Evolutionary conservation across 2,113 vertebrate species (phyloP), one percentile per base, ranked within the genome.

Genomic region (Cynopterus brachyotis): DNA sequence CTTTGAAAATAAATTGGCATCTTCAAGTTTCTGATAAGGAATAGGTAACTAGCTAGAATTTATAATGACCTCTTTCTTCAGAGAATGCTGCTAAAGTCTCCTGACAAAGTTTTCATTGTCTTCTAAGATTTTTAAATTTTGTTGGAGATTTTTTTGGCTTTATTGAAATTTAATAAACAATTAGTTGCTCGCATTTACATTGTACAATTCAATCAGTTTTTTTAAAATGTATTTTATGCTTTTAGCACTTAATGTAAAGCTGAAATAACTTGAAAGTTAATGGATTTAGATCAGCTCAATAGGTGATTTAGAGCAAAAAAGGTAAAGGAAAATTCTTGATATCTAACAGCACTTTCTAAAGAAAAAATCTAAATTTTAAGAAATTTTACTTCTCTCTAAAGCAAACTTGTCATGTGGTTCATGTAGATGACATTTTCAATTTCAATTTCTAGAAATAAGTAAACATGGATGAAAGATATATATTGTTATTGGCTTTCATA

Each of bases 191-290:
- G 0, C 50, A 16, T 50, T 50, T 50, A 50, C 50, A 16, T 15
- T 15, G 50, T 50, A 50, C 15, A 50, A 50, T 50, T 50, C 50
- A 50, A 16, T 50, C 13, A 50, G 15, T 50, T 50, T 50, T 50
- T 50, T 4, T 4, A 4, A 4, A 50, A 50, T 92, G 89, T 73
- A 17, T 57, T 89, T 83, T 80, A 76, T 53, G 40, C 0, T 16
- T 91, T 83, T 81, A 55, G 2, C 2, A 47, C 0, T 84, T 95
- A 55, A 75, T 32, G 0, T 9, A 64, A 93, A 92, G 6, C 30
- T 89, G 40, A 86, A 91, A 75, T 89, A 83, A 78, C 10, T 85
- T 86, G 92, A 17, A 82, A 45, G 42, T 93, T 91, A 86, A 91
- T 59, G 0, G 6, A 4, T 72, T 96, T 93, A 64, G 20, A 89